Percentiles rank a stretch among this genome's conserved stretches.
These are phyloP conservation scores for Aegithalos caudatus DNA, from an alignment of 2,113 vertebrate species.

Conservation along the genomic window DNA sequence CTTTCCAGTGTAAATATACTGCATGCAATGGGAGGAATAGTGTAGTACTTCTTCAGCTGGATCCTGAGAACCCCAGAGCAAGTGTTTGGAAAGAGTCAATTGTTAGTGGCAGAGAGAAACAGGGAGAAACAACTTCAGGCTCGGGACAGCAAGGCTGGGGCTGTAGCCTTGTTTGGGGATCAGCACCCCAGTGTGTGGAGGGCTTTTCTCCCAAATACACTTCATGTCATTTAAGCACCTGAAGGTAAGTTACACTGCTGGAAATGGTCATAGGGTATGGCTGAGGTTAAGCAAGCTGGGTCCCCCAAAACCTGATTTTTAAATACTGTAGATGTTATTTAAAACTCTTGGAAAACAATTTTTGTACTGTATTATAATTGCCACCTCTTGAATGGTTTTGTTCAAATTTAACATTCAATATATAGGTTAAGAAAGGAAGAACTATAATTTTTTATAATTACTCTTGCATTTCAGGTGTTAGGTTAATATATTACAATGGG, in stretches of 20 bases:
- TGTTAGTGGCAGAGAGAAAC: neutral
- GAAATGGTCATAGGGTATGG: neutral
- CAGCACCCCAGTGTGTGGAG: neutral
- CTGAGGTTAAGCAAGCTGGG: neutral
- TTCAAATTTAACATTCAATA: neutral
- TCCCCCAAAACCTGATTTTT: neutral
- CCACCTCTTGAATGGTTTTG: neutral
- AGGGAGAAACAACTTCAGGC: neutral
- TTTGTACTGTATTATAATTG: neutral
- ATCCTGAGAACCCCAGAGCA: neutral
- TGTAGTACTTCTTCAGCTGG: neutral
- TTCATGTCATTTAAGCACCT: neutral
- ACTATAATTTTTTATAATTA: neutral
- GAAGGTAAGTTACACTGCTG: neutral
- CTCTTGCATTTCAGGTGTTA: neutral
- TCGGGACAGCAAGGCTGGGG: neutral
- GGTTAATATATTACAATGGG: neutral
- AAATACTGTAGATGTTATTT: neutral
- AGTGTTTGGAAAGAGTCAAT: neutral
- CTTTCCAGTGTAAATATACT: neutral
- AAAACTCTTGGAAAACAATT: neutral
- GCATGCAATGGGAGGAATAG: neutral
- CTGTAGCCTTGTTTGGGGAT: neutral
- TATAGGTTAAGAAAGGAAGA: neutral
- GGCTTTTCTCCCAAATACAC: neutral